These are phyloP conservation scores for Antennarius striatus DNA, from an alignment of 2,113 vertebrate species.

Conservation along the genomic window DNA sequence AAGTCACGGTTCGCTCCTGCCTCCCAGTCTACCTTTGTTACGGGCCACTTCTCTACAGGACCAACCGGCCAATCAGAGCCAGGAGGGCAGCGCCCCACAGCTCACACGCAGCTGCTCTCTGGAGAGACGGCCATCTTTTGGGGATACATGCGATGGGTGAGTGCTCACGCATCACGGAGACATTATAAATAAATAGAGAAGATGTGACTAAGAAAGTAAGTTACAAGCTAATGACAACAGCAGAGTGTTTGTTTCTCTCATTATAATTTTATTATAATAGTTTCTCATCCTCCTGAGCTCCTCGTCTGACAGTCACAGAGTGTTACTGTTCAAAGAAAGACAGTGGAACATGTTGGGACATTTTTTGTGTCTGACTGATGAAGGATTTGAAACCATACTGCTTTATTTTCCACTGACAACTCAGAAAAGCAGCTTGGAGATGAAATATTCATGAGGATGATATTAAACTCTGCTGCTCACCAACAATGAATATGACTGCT, in stretches of 20 bases:
- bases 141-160: constrained; percentile 69
- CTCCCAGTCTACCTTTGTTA: constrained; percentile 73
- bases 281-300: neutral
- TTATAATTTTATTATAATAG: neutral
- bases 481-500: constrained; percentile 21
- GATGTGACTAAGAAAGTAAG: neutral
- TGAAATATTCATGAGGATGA: constrained; percentile 32
- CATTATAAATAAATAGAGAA: neutral
- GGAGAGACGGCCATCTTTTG: constrained; percentile 67
- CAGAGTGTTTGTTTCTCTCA: neutral
- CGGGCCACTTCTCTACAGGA: constrained; percentile 83
- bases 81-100: constrained; percentile 48
- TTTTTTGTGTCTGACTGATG: neutral
- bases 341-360: neutral
- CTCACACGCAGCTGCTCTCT: constrained; percentile 77
- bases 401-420: neutral
- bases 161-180: neutral
- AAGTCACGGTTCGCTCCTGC: constrained; percentile 50
- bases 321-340: neutral
- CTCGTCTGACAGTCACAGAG: neutral
- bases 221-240: neutral
- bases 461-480: constrained; percentile 30
- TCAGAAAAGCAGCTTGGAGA: constrained; percentile 21
- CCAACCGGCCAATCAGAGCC: constrained; percentile 55
- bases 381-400: constrained; percentile 7